Base-by-base conservation (phyloP, 1,140 invertebrate species). In the Plectrocnemia conspersa region DNA sequence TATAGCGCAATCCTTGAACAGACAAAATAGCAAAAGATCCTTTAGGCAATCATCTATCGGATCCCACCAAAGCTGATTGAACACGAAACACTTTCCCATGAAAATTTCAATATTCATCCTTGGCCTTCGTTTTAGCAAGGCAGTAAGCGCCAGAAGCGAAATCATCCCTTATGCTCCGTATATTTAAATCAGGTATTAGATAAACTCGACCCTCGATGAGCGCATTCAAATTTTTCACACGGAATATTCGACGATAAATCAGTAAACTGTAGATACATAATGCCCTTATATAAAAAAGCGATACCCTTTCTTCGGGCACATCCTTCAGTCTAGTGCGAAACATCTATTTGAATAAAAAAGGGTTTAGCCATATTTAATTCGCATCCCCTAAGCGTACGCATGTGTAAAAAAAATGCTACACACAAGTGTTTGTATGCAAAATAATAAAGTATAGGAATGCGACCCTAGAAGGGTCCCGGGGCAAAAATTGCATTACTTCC, bases 281-380 rank as follows among this genome's bases (percentile, higher is more conserved):
- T 44, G 13, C 35, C 21, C 22, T 19, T 7, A 46, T 36, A 58
- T 41, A 60, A 52, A 54, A 59, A 61, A 56, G n/a, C 54, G 59
- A 61, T 54, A 61, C 52, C 59, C 54, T 59, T 55, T 55, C 52
- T 49, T 13, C 29, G 18, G 36, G 52, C 58, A 55, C 47, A 61
- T 61, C 59, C 59, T 57, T 58, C 47, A 59, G 56, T 58, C 48
- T 59, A 54, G 57, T 54, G 36, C 53, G 55, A 61, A 54, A 50
- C 38, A 48, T 50, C 52, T 54, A 61, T 61, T 61, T 61, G 59
- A 61, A 61, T 61, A 61, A 61, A 57, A 58, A 61, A 61, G 52
- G 59, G 38, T 52, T 40, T 10, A 21, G 56, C 46, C 33, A 52
- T 50, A 50, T 35, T 59, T 54, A 58, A 58, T 58, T 58, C 59